phyloP scores from a whole-genome alignment of 2,113 vertebrate species.

The Jaculus jaculus region DNA sequence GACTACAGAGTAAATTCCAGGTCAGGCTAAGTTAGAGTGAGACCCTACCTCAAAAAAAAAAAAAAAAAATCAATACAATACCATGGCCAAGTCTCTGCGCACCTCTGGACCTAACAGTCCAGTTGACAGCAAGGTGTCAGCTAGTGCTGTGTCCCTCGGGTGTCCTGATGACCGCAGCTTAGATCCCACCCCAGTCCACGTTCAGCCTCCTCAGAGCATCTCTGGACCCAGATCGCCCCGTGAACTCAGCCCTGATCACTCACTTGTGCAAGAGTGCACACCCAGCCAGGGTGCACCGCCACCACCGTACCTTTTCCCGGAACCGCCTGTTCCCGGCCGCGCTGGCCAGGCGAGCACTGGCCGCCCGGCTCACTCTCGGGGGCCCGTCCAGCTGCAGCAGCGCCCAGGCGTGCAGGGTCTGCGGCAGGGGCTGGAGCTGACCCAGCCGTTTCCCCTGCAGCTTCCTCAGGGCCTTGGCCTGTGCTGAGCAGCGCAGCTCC shows the following conservation, averaged over 20 bases:
- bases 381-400: constrained; percentile 90
- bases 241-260: rapidly evolving
- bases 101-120: background rate
- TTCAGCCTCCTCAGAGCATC: background rate
- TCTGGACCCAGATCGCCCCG: background rate
- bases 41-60: too few relatives aligned
- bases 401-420: constrained; percentile 88
- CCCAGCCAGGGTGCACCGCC: background rate
- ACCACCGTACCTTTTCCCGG: constrained; percentile 86
- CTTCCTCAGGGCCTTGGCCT: constrained; percentile 87
- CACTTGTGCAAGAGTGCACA: rapidly evolving
- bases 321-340: constrained; percentile 85
- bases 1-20: too few relatives aligned
- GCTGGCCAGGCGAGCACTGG: constrained; percentile 84
- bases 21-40: too few relatives aligned
- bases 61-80: too few relatives aligned
- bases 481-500: constrained; percentile 86
- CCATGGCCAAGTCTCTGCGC: background rate
- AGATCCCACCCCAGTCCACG: background rate
- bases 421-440: constrained; percentile 90
- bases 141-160: background rate
- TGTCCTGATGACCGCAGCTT: background rate
- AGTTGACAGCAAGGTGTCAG: background rate
- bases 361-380: constrained; percentile 88
- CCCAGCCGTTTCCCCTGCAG: constrained; percentile 87